phyloP scores from a whole-genome alignment of 1,140 invertebrate genomes.

The Megathymus violae region DNA sequence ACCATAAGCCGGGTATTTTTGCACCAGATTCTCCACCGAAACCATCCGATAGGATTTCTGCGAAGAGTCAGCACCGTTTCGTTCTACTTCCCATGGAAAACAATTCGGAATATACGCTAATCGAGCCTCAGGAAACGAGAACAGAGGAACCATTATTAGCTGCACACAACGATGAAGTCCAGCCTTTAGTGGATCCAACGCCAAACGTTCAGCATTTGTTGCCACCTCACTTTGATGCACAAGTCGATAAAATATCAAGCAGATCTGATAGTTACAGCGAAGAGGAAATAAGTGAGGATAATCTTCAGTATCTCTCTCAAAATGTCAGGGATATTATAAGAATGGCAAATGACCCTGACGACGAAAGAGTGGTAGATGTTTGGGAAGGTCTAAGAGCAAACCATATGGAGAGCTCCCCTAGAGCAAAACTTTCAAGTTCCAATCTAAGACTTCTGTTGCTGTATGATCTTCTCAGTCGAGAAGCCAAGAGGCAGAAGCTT shows the following conservation, averaged over 20 bases:
- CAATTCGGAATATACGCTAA: slow-evolving; percentile 61
- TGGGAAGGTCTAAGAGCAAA: slow-evolving; percentile 59
- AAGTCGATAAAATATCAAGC: slow-evolving; percentile 53
- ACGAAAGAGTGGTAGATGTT: slow-evolving; percentile 66
- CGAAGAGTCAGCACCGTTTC: slow-evolving; percentile 46
- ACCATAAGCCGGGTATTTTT: slow-evolving; percentile 83
- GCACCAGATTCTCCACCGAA: slow-evolving; percentile 77
- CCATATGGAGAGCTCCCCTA: slow-evolving; percentile 42
- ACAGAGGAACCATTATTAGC: slow-evolving; percentile 61
- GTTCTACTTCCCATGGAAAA: slow-evolving; percentile 56
- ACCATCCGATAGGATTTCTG: slow-evolving; percentile 53
- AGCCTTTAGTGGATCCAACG: slow-evolving; percentile 66
- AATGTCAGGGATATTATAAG: slow-evolving; percentile 75
- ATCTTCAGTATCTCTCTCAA: slow-evolving; percentile 73
- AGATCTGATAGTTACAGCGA: slow-evolving; percentile 54
- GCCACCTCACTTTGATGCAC: slow-evolving; percentile 55
- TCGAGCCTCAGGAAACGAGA: slow-evolving; percentile 56
- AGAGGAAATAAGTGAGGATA: slow-evolving; percentile 69
- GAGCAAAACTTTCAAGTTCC: slow-evolving; percentile 62
- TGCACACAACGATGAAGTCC: slow-evolving; percentile 66
- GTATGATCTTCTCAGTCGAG: slow-evolving; percentile 84
- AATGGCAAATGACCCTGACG: slow-evolving; percentile 65
- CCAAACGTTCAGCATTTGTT: slow-evolving; percentile 57
- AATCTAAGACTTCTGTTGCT: slow-evolving; percentile 80
- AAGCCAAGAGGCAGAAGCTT: slow-evolving; percentile 82